These are phyloP conservation scores for Coracopsis vasa DNA, from an alignment of 2,113 vertebrate species.

Conservation along the genomic window DNA sequence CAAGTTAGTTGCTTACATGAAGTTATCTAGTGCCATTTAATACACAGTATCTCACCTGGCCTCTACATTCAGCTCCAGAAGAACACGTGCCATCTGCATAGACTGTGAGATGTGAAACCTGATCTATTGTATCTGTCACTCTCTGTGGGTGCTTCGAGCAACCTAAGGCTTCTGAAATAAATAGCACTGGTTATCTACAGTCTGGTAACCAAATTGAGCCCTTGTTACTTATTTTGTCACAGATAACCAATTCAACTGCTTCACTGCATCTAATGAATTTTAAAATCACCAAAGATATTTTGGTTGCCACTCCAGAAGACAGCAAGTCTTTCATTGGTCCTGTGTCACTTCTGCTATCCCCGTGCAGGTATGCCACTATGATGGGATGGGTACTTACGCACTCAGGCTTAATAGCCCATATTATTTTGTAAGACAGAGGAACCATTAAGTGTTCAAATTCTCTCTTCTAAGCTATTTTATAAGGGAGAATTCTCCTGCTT, in stretches of 20 bases:
- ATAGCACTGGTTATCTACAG: background rate
- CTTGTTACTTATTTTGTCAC: background rate
- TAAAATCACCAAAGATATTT: background rate
- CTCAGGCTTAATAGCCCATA: background rate
- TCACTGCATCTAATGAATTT: background rate
- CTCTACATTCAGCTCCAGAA: background rate
- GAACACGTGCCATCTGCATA: background rate
- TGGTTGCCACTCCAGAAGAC: background rate
- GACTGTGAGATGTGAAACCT: background rate
- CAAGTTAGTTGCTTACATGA: background rate
- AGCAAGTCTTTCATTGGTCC: background rate
- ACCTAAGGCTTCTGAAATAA: background rate
- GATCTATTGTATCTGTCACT: background rate
- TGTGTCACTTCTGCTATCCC: background rate
- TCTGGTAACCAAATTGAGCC: background rate
- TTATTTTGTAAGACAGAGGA: background rate
- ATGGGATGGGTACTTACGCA: background rate
- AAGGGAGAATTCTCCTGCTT: background rate
- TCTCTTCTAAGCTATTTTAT: background rate
- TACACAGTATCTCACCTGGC: background rate
- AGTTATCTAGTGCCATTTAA: background rate
- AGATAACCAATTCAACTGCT: background rate
- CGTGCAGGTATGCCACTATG: rapidly evolving
- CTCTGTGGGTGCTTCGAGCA: background rate
- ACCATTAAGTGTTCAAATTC: background rate